These are phyloP conservation scores for Eulemur rubriventer DNA, from an alignment of 2,797 vertebrate species.

Conservation along the genomic window DNA sequence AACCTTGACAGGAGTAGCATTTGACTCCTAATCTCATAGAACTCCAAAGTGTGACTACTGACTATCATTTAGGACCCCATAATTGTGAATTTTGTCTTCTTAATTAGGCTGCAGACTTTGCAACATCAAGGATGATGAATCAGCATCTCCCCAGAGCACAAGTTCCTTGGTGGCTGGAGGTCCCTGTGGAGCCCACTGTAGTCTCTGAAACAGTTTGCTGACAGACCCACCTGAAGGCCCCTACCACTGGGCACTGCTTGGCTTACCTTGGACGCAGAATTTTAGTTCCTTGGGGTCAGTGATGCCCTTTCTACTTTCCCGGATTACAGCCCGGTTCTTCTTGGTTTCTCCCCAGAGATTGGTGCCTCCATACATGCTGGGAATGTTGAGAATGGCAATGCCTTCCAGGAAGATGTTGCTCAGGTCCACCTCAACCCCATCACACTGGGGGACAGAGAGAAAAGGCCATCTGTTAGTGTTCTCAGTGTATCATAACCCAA, in stretches of 20 bases:
- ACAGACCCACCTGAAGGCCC: not conserved
- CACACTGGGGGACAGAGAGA: constrained; percentile 85
- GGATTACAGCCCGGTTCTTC: constrained; percentile 92
- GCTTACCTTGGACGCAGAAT: constrained; percentile 95
- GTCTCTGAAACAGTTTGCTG: not conserved
- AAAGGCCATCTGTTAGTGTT: constrained; percentile 18
- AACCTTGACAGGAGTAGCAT: not conserved
- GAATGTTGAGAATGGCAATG: constrained; percentile 96
- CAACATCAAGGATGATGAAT: not conserved
- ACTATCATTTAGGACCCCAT: not conserved
- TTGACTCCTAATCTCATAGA: not conserved
- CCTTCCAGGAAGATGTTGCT: constrained; percentile 94
- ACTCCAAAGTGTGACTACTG: not conserved
- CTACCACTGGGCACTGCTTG: not conserved
- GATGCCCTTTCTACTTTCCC: constrained; percentile 94
- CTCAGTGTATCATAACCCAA: not conserved
- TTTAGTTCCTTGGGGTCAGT: constrained; percentile 95
- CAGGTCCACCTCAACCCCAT: constrained; percentile 93
- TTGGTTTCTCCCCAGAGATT: constrained; percentile 97
- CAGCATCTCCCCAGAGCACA: not conserved
- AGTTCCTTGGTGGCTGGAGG: not conserved
- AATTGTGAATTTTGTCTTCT: constrained; percentile 1
- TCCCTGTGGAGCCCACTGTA: not conserved
- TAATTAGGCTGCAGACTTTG: not conserved
- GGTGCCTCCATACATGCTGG: constrained; percentile 98